A percentile compares a stretch with the other conserved stretches of the same genome.
phyloP scores from a whole-genome alignment of 2,797 vertebrate genomes.

The Micropoecilia bifurca region DNA sequence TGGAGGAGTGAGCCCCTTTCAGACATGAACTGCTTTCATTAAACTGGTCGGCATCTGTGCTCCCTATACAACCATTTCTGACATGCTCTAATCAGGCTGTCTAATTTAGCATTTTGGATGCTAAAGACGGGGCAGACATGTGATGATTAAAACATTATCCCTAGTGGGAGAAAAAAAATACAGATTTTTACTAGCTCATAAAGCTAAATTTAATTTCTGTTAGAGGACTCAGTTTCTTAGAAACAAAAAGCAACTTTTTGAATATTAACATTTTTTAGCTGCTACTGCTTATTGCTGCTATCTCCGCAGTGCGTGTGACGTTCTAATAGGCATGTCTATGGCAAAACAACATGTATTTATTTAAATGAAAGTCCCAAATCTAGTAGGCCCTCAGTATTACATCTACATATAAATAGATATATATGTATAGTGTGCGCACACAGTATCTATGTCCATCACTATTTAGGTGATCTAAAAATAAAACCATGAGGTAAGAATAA shows the following conservation, averaged over 20 bases:
- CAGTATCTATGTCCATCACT: neutral
- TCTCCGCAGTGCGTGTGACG: neutral
- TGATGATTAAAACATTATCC: conserved; percentile 2
- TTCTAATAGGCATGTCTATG: neutral
- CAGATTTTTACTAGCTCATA: neutral
- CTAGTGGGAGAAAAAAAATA: neutral
- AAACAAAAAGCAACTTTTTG: neutral
- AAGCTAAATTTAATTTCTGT: neutral
- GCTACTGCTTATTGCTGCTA: neutral
- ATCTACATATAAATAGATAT: neutral
- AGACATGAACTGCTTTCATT: conserved; percentile 17
- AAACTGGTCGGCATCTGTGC: conserved; percentile 11
- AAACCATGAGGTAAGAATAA: neutral
- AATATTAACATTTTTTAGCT: neutral
- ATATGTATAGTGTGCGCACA: neutral
- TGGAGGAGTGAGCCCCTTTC: conserved; percentile 36
- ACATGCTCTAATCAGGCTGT: conserved; percentile 6
- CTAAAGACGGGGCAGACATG: conserved; percentile 4
- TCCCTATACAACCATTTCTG: neutral
- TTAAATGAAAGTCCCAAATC: neutral
- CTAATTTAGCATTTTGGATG: conserved; percentile 8
- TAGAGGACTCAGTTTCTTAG: neutral
- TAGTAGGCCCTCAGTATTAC: neutral
- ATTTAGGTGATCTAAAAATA: neutral
- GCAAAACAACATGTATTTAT: neutral